Conservation (phyloP, 2,113 vertebrate species). For the Varanus komodoensis region DNA sequence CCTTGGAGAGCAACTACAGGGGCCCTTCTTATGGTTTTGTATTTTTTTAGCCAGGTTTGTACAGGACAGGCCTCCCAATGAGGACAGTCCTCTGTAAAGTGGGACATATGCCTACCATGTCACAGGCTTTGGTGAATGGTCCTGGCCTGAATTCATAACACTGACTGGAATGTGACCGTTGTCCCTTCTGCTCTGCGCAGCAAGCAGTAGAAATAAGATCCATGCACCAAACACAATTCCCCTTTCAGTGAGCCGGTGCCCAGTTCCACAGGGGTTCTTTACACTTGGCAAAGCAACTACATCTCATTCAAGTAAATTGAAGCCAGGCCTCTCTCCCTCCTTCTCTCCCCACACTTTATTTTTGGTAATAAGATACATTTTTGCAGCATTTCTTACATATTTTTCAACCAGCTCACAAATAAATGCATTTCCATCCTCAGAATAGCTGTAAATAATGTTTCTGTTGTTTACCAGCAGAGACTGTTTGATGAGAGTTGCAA, state of each 20-base stretch:
- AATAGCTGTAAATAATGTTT: not conserved
- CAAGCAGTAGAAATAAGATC: not conserved
- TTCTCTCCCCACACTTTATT: too few relatives aligned
- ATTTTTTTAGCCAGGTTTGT: not conserved
- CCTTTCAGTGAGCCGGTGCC: constrained; percentile 20
- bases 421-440: constrained; percentile 7
- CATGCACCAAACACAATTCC: constrained; percentile 13
- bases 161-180: constrained; percentile 10
- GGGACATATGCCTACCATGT: not conserved
- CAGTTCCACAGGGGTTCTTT: not conserved
- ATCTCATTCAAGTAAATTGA: constrained; percentile 11
- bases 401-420: constrained; percentile 15
- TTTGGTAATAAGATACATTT: constrained; percentile 10
- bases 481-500: not conserved
- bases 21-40: too few relatives aligned
- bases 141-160: constrained; percentile 18
- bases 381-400: constrained; percentile 19
- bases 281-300: not conserved
- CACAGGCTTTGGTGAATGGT: not conserved
- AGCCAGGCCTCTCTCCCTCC: not conserved
- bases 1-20: too few relatives aligned
- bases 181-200: not conserved
- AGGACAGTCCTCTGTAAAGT: too few relatives aligned
- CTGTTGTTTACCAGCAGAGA: not conserved
- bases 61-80: not conserved